Evolutionary conservation across 1,140 invertebrate genomes (phyloP).

Genomic region (Metopolophium dirhodum): DNA sequence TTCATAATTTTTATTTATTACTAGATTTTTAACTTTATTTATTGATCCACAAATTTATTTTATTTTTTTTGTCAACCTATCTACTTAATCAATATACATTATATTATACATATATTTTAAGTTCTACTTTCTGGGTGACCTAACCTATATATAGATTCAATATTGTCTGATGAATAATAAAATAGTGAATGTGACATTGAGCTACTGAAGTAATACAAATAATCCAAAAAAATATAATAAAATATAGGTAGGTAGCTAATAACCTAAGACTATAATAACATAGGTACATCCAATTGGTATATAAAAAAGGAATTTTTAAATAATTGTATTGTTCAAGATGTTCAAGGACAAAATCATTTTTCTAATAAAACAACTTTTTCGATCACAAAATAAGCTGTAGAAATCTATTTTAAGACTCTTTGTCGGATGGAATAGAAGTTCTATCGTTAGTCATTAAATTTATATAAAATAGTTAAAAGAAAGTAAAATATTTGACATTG

Average conservation of each 20-base stretch:
- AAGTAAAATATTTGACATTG: conserved; percentile 24
- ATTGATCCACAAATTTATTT: neutral
- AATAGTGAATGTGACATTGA: neutral
- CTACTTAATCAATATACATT: neutral
- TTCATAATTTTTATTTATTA: neutral
- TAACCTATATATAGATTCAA: neutral
- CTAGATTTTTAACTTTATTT: neutral
- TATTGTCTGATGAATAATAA: neutral
- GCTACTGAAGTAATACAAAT: neutral
- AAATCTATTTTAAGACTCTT: conserved; percentile 16
- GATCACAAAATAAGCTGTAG: neutral
- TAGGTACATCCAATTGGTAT: neutral
- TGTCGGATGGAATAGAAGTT: neutral
- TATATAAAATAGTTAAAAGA: neutral
- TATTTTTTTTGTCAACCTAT: neutral
- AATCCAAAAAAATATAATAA: neutral
- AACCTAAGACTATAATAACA: neutral
- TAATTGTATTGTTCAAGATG: neutral
- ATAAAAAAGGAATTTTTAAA: neutral
- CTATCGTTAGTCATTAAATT: neutral
- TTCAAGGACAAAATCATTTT: neutral
- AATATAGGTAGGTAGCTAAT: neutral
- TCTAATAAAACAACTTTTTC: neutral
- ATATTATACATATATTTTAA: neutral
- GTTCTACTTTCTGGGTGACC: neutral